Percentiles rank a stretch among this genome's conserved stretches.
phyloP scores from a whole-genome alignment of 2,888 invertebrate species.

The Seira ritae region DNA sequence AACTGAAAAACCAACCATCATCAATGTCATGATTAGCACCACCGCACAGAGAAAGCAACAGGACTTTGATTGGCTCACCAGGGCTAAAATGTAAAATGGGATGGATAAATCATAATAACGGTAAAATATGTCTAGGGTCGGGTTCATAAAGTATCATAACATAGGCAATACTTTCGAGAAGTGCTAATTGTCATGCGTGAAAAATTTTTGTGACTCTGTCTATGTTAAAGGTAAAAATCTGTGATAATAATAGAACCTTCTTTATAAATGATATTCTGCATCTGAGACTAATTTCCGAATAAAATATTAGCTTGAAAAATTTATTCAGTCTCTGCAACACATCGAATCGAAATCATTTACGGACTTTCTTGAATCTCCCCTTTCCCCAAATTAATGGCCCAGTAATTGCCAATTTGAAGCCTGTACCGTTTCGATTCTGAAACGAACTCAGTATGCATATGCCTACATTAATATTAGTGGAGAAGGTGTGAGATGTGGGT shows the following conservation, averaged over 20 bases:
- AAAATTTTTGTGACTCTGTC: not conserved
- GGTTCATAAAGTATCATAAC: too few species aligned
- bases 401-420: too few species aligned
- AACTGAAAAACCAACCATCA: constrained; percentile 87
- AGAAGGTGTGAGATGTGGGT: not conserved
- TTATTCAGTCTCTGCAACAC: not conserved
- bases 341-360: not conserved
- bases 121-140: not conserved
- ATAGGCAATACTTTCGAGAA: too few species aligned
- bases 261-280: not conserved
- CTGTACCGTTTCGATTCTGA: too few species aligned
- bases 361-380: too few species aligned
- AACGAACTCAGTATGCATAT: too few species aligned
- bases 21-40: constrained; percentile 93
- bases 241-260: not conserved
- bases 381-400: too few species aligned
- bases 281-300: not conserved
- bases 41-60: constrained; percentile 93
- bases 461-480: too few species aligned
- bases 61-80: constrained; percentile 93
- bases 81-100: constrained; percentile 86
- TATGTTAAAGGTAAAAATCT: constrained; percentile 8
- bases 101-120: not conserved
- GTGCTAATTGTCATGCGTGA: constrained; percentile 8
- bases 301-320: not conserved